Evolutionary conservation across 2,888 invertebrate species (phyloP), one percentile per base, ranked within the genome.

Genomic region (Nebria salina): DNA sequence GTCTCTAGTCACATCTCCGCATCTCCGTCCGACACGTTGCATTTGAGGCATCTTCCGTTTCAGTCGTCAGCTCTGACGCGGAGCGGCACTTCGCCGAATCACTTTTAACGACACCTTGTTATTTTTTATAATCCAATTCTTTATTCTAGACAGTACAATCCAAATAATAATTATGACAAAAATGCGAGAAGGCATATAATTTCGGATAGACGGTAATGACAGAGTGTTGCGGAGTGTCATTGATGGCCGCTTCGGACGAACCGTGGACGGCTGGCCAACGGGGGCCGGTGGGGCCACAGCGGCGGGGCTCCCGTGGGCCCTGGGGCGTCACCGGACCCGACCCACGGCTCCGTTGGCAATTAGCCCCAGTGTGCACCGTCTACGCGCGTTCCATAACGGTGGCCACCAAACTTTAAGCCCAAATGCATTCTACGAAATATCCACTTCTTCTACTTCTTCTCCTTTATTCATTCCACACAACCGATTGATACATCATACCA

Each of bases 121-220:
- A 86, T 86, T 86, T 86, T 85, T 85, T 85, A 84, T 85, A 83
- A 83, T 84, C 83, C 84, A 84, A 85, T 84, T 85, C 84, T 85
- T 85, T 84, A 84, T 85, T 83, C 83, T 84, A 84, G 84, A 85
- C 87, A 84, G 86, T 85, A 85, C 85, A 86, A 87, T 87, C 86
- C 87, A 86, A 86, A 87, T 86, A 87, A 86, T 87, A 87, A 88
- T 88, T 87, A 87, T 86, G 86, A 86, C 87, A 87, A 87, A 88
- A 87, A 87, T 86, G 86, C 83, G 84, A 83, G 84, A 84, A 85
- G 85, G 85, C 83, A 84, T 87, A 87, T 87, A 87, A 88, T 88
- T 87, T 88, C 83, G 84, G 85, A 85, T 85, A 86, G 85, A 83
- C 84, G 84, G 83, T 87, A 87, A 87, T 87, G 86, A 87, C 86